Conservation (phyloP, 2,113 vertebrate species). For the Orientallactaga bullata region DNA sequence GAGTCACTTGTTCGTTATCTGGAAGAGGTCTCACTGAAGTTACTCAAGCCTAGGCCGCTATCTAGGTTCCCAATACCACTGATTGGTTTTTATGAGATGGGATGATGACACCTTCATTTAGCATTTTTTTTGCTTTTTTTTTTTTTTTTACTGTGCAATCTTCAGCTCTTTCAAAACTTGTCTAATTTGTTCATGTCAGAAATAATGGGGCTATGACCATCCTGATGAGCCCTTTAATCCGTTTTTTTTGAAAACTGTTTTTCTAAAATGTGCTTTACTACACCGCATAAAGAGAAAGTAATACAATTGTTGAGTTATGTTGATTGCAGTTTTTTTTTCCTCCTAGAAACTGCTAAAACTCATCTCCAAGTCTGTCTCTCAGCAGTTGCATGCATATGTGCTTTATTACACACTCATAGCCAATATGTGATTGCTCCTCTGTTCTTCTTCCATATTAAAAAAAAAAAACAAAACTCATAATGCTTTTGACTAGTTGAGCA, state of each 20-base stretch:
- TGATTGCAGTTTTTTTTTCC: slow-evolving; percentile 42
- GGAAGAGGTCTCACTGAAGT: slow-evolving; percentile 34
- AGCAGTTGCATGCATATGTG: background rate
- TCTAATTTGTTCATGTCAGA: slow-evolving; percentile 48
- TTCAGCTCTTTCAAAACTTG: slow-evolving; percentile 37
- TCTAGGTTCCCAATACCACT: slow-evolving; percentile 33
- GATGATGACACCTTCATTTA: slow-evolving; percentile 27
- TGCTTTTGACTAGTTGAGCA: background rate
- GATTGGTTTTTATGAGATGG: slow-evolving; percentile 3
- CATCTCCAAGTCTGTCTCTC: background rate
- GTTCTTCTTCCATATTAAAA: background rate
- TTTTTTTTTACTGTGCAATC: slow-evolving; percentile 3
- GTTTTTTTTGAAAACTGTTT: slow-evolving; percentile 52
- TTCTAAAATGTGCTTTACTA: slow-evolving; percentile 51
- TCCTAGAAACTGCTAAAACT: slow-evolving; percentile 11
- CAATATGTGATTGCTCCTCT: background rate
- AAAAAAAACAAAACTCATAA: background rate
- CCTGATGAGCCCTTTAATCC: slow-evolving; percentile 47
- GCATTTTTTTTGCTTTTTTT: slow-evolving; percentile 34
- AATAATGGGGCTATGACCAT: background rate
- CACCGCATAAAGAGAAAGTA: slow-evolving; percentile 29
- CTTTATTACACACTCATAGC: background rate
- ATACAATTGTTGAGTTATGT: slow-evolving; percentile 12
- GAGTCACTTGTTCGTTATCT: background rate
- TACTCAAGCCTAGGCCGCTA: background rate